Base-by-base conservation (phyloP, 2,888 invertebrate species). In the Eurytoma californica region DNA sequence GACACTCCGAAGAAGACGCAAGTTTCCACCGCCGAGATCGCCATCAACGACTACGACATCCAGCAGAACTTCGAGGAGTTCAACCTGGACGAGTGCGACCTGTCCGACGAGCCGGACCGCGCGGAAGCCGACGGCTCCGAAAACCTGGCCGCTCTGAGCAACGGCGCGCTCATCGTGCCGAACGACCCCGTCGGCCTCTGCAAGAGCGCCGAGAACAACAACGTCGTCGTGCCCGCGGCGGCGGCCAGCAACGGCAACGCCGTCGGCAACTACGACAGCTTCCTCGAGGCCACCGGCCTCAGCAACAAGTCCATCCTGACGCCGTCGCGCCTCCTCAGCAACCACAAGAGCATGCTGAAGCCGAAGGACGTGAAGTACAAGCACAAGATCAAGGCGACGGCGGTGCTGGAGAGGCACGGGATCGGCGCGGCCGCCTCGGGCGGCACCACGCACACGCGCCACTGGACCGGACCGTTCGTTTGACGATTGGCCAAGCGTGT, bases 41-140 rank as follows among this genome's bases (percentile, higher is more conserved):
- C 86, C 57, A 85, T 86, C 14, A 82, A 88, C 55, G 93, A 93
- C 85, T 94, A 93, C 86, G 94, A 94, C 87, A 92, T 95, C 85
- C 93, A 94, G 82, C 94, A 95, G 88, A 95, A 95, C 89, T 95
- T 95, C 86, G 95, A 95, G 87, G 95, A 95, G 87, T 95, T 95
- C 88, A 95, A 94, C 87, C 91, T 95, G 84, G 95, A 95, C 86
- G 95, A 95, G 75, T 93, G 93, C 88, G 94, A 95, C 88, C 92
- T 93, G 0, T 88, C 88, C 13, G 88, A 89, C 63, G 88, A 90
- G 82, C 86, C 88, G 2, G 87, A 88, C 79, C 84, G 89, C 39
- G 85, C 86, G 0, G 89, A 89, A 20, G 88, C 87, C 39, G 88
- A 90, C 75, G 88, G 90, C 4, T 89, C 90, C 2, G 90, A 89